A percentile compares a stretch with the other conserved stretches of the same genome.
Conservation (phyloP, 1,140 invertebrate species). For the Oreohelix idahoensis region DNA sequence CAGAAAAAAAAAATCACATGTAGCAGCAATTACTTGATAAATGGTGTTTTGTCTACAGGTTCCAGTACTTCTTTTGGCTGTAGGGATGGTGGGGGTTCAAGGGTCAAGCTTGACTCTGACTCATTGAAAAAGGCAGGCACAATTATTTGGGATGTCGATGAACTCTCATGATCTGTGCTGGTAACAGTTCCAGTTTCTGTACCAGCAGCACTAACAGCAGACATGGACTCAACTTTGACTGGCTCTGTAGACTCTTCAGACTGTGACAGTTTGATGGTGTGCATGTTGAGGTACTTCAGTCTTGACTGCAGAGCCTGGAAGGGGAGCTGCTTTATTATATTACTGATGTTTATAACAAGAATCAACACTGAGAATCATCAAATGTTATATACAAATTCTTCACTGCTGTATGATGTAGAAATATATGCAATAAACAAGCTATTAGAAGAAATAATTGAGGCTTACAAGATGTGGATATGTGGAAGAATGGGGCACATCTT, state of each 20-base stretch:
- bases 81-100: constrained; percentile 66
- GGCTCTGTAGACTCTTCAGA: constrained; percentile 46
- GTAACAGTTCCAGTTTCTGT: neutral
- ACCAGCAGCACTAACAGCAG: neutral
- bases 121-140: constrained; percentile 32
- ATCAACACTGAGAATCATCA: too few relatives aligned
- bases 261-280: constrained; percentile 63
- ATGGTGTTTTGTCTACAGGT: constrained; percentile 68
- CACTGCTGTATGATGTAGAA: too few relatives aligned
- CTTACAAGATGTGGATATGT: too few relatives aligned
- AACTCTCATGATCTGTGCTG: neutral
- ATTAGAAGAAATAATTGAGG: too few relatives aligned
- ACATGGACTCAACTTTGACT: neutral
- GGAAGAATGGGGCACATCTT: too few relatives aligned
- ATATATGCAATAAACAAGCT: too few relatives aligned
- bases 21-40: constrained; percentile 61
- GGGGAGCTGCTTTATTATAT: neutral
- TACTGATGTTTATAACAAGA: too few relatives aligned
- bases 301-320: constrained; percentile 69
- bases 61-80: constrained; percentile 66
- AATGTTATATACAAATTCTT: too few relatives aligned
- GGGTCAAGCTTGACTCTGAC: constrained; percentile 59
- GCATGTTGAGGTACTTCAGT: constrained; percentile 67
- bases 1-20: too few relatives aligned
- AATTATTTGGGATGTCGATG: neutral